Conservation (phyloP, 1,140 invertebrate species). For the Orius laevigatus region DNA sequence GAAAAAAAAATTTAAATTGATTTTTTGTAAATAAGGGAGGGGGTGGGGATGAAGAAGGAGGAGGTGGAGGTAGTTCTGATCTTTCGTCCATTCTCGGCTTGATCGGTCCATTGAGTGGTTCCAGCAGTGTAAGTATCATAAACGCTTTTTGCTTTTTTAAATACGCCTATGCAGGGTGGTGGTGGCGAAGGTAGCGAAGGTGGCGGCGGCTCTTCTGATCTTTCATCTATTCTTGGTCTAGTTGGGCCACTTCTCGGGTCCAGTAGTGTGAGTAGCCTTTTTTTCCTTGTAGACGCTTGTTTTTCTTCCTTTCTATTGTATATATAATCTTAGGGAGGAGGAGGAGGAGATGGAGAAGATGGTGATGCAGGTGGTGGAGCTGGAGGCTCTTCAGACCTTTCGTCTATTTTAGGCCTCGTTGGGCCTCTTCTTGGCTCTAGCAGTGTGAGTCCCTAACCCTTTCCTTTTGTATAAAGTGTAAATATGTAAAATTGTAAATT, state of each 20-base stretch:
- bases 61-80: constrained; percentile 16
- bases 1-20: no score
- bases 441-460: constrained; percentile 17
- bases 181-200: constrained; percentile 16
- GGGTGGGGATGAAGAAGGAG: background rate
- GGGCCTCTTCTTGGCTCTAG: constrained; percentile 19
- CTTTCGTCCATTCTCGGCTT: constrained; percentile 16
- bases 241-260: constrained; percentile 15
- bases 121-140: constrained; percentile 19
- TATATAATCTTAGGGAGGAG: background rate
- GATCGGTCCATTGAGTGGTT: constrained; percentile 14
- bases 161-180: constrained; percentile 9
- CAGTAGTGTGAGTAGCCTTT: constrained; percentile 16
- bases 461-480: no score
- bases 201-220: constrained; percentile 16
- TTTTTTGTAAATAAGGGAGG: no score
- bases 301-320: constrained; percentile 1
- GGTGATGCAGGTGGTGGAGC: constrained; percentile 8
- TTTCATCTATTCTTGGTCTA: constrained; percentile 15
- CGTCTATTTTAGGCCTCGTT: constrained; percentile 16
- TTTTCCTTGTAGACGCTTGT: background rate
- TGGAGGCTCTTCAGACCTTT: constrained; percentile 13
- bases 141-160: no score
- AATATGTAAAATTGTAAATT: constrained; percentile 13
- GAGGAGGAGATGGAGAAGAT: constrained; percentile 10